These are phyloP conservation scores for Sesamia nonagrioides DNA, from an alignment of 1,140 invertebrate species.

Conservation along the genomic window DNA sequence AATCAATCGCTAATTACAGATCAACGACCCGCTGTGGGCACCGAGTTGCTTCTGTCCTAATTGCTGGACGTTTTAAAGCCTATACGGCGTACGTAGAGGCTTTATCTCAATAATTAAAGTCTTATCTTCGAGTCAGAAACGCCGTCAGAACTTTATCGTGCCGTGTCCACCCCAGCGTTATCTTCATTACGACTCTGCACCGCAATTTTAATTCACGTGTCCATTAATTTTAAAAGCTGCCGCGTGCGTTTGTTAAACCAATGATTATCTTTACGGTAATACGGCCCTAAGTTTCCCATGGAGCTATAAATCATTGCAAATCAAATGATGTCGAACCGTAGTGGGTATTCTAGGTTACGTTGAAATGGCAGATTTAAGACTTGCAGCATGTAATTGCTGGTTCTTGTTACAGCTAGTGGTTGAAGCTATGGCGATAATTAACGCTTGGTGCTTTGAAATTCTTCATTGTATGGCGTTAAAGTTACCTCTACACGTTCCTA, in stretches of 20 bases:
- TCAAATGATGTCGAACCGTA: slow-evolving; percentile 69
- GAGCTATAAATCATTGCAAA: slow-evolving; percentile 75
- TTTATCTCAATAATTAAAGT: slow-evolving; percentile 82
- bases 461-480: slow-evolving; percentile 18
- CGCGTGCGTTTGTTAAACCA: slow-evolving; percentile 76
- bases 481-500: background rate
- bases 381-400: slow-evolving; percentile 61
- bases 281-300: slow-evolving; percentile 68
- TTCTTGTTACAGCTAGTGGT: slow-evolving; percentile 49
- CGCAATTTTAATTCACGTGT: slow-evolving; percentile 80
- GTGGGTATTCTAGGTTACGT: slow-evolving; percentile 61
- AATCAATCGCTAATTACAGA: slow-evolving; percentile 47
- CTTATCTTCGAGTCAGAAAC: slow-evolving; percentile 74
- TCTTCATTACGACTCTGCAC: slow-evolving; percentile 81
- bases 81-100: slow-evolving; percentile 62
- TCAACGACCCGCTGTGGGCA: slow-evolving; percentile 37
- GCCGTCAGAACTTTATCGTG: slow-evolving; percentile 81
- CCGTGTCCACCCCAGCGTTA: slow-evolving; percentile 74
- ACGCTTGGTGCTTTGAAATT: background rate
- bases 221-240: slow-evolving; percentile 84
- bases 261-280: slow-evolving; percentile 80
- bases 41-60: slow-evolving; percentile 43
- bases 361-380: slow-evolving; percentile 68
- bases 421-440: slow-evolving; percentile 32
- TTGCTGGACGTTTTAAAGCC: slow-evolving; percentile 61